phyloP scores from a whole-genome alignment of 2,113 vertebrate genomes.

The Solea solea region DNA sequence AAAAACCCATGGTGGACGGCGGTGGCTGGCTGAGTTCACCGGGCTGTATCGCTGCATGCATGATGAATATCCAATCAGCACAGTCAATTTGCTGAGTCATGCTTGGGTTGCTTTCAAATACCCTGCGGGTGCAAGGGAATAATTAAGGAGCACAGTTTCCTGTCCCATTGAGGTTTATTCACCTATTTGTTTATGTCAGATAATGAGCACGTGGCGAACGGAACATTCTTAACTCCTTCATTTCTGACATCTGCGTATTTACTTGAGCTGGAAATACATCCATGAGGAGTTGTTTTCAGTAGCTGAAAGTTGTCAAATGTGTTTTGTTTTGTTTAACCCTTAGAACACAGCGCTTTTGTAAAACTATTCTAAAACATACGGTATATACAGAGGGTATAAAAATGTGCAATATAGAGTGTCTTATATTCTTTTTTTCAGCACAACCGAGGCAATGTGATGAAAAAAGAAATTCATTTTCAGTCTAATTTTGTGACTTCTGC shows the following conservation, averaged over 20 bases:
- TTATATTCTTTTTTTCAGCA: no score
- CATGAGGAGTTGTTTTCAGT: slow-evolving; percentile 28
- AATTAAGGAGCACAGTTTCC: slow-evolving; percentile 70
- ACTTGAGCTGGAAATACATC: slow-evolving; percentile 29
- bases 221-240: slow-evolving; percentile 19
- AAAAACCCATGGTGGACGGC: slow-evolving; percentile 21
- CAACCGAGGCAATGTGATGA: no score
- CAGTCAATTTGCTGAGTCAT: slow-evolving; percentile 83
- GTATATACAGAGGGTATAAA: no score
- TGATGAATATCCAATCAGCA: slow-evolving; percentile 81
- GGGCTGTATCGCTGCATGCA: slow-evolving; percentile 53
- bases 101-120: slow-evolving; percentile 76
- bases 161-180: slow-evolving; percentile 56
- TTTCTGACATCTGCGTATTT: slow-evolving; percentile 52
- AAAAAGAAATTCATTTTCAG: no score
- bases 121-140: slow-evolving; percentile 62
- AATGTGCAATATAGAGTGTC: no score
- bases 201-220: slow-evolving; percentile 46
- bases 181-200: slow-evolving; percentile 70
- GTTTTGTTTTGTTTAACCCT: no score
- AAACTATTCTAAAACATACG: no score
- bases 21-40: slow-evolving; percentile 44
- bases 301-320: slow-evolving; percentile 32
- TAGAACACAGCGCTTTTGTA: no score
- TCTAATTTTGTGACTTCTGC: no score